Conservation (phyloP, 2,113 vertebrate species). For the Sturnus vulgaris region DNA sequence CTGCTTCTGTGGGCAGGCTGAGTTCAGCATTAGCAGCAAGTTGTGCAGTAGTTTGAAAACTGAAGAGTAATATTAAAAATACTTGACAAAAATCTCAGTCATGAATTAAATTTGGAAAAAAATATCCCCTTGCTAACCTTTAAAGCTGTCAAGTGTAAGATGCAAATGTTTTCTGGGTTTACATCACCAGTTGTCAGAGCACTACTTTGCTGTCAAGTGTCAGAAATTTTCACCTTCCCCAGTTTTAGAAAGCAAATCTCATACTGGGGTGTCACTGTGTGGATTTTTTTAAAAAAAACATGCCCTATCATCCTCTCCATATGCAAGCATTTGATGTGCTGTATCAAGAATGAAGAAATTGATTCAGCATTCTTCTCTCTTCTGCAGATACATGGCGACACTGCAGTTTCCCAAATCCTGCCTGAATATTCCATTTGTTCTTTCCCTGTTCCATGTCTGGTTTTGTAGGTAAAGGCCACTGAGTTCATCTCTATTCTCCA, state of each 20-base stretch:
- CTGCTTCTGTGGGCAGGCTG: neutral
- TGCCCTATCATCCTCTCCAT: neutral
- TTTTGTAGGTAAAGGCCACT: neutral
- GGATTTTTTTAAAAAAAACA: neutral
- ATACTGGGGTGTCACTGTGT: neutral
- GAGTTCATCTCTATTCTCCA: neutral
- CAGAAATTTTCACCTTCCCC: neutral
- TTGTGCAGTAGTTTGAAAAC: constrained; percentile 6
- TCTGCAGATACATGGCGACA: neutral
- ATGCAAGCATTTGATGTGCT: neutral
- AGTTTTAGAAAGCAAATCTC: neutral
- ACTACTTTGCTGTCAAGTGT: neutral
- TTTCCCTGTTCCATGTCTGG: neutral
- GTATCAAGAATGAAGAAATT: neutral
- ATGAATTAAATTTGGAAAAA: neutral
- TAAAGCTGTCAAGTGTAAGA: neutral
- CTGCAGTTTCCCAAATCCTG: neutral
- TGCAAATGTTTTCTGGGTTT: neutral
- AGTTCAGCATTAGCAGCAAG: neutral
- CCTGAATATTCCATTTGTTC: neutral
- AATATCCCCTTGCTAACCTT: neutral
- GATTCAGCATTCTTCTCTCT: neutral
- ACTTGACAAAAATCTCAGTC: neutral
- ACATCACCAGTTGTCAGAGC: neutral
- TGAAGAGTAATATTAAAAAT: neutral